A percentile compares a stretch with the other conserved stretches of the same genome.
Conservation (phyloP, 1,140 invertebrate genomes). For the Drosophila nikananu region DNA sequence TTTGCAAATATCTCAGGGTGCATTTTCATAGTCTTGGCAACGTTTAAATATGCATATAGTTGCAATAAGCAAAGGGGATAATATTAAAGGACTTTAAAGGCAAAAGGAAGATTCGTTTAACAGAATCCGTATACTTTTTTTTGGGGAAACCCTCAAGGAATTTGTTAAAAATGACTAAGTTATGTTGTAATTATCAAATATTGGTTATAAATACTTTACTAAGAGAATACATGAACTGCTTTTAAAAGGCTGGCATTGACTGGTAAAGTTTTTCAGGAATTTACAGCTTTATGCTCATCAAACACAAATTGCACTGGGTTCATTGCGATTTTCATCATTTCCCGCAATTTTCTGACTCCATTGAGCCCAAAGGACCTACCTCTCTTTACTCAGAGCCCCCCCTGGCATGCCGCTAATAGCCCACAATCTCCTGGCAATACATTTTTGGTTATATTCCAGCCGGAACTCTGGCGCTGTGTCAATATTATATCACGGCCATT, state of each 20-base stretch:
- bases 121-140: neutral
- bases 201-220: neutral
- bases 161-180: too few relatives aligned
- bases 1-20: constrained; percentile 1
- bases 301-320: neutral
- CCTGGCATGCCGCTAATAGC: constrained; percentile 15
- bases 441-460: constrained; percentile 35
- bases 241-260: neutral
- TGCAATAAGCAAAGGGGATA: too few relatives aligned
- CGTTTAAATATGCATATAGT: neutral
- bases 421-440: constrained; percentile 33
- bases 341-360: constrained; percentile 28
- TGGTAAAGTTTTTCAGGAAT: neutral
- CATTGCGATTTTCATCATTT: constrained; percentile 26
- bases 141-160: fast-evolving
- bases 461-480: constrained; percentile 23
- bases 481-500: constrained; percentile 46
- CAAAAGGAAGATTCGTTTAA: too few relatives aligned
- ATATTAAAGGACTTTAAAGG: neutral
- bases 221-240: neutral
- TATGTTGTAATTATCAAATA: neutral
- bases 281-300: constrained; percentile 6
- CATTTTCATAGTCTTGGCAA: neutral
- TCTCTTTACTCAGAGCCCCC: too few relatives aligned
- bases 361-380: neutral